These are phyloP conservation scores for Athripsodes cinereus DNA, from an alignment of 2,888 invertebrate species.

Conservation along the genomic window DNA sequence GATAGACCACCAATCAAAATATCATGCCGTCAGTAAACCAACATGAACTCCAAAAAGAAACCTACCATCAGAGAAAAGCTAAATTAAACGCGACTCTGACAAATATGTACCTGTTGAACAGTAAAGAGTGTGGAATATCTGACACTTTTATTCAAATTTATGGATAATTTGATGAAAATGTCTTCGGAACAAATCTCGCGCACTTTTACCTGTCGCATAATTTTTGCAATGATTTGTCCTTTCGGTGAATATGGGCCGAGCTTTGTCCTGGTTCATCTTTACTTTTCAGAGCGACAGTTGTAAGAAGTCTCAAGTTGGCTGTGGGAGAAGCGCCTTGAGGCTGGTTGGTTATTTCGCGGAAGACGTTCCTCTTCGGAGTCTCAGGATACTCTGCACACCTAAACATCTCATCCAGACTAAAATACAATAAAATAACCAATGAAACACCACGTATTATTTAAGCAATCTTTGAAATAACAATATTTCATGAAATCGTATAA, in stretches of 20 bases:
- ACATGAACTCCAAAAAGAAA: no score
- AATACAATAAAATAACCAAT: background rate
- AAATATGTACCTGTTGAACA: no score
- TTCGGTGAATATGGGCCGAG: no score
- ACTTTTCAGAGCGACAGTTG: slow-evolving; percentile 55
- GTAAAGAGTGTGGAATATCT: no score
- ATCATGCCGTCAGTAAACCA: no score
- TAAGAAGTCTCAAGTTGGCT: slow-evolving; percentile 61
- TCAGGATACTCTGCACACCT: slow-evolving; percentile 28
- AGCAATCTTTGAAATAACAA: no score
- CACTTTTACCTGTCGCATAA: slow-evolving; percentile 51
- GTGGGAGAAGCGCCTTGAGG: slow-evolving; percentile 56
- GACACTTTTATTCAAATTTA: background rate
- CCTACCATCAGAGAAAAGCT: no score
- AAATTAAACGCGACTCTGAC: no score
- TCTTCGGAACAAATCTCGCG: background rate
- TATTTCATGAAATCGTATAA: no score
- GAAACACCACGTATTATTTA: no score
- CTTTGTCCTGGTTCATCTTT: slow-evolving; percentile 32
- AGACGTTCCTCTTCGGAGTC: slow-evolving; percentile 50
- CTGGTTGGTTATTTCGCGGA: slow-evolving; percentile 52
- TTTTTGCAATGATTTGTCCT: slow-evolving; percentile 56
- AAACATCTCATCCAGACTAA: slow-evolving; percentile 8
- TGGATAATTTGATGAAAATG: background rate
- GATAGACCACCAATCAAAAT: no score